Conservation (phyloP, 2,888 invertebrate species). For the Melikaiella ostensackeni region DNA sequence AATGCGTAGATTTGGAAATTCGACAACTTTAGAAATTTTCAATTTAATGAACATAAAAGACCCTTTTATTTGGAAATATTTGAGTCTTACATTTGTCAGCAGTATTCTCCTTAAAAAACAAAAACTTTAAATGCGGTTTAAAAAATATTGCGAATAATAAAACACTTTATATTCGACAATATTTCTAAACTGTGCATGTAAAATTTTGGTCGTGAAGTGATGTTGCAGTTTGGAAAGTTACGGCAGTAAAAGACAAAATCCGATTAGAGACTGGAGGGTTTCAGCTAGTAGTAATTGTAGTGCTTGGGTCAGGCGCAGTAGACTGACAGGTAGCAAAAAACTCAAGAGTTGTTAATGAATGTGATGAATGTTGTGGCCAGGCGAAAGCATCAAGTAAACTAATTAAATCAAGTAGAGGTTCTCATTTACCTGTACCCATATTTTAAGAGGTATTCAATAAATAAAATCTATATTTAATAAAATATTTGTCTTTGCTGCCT, state of each 20-base stretch:
- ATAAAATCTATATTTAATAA: neutral
- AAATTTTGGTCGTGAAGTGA: neutral
- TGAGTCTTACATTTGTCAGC: too few species aligned
- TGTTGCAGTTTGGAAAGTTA: neutral
- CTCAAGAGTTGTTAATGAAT: constrained; percentile 15
- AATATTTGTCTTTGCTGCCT: too few species aligned
- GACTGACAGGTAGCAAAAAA: constrained; percentile 1
- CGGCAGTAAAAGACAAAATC: neutral
- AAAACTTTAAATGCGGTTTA: neutral
- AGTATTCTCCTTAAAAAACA: too few species aligned
- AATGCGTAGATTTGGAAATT: too few species aligned
- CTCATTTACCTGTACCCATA: neutral
- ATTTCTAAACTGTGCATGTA: neutral
- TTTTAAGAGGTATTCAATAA: too few species aligned
- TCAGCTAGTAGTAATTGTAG: neutral
- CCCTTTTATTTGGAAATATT: too few species aligned
- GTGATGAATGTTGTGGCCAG: neutral
- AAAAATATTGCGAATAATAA: neutral
- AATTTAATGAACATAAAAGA: too few species aligned
- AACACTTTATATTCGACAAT: neutral
- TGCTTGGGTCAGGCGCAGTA: neutral
- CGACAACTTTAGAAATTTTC: too few species aligned
- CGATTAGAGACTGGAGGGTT: neutral
- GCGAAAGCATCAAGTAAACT: neutral
- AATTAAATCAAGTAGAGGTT: neutral